Conservation (phyloP, 30 jellyfish, hydroid and myxozoan genomes). For the Cassiopea andromeda region DNA sequence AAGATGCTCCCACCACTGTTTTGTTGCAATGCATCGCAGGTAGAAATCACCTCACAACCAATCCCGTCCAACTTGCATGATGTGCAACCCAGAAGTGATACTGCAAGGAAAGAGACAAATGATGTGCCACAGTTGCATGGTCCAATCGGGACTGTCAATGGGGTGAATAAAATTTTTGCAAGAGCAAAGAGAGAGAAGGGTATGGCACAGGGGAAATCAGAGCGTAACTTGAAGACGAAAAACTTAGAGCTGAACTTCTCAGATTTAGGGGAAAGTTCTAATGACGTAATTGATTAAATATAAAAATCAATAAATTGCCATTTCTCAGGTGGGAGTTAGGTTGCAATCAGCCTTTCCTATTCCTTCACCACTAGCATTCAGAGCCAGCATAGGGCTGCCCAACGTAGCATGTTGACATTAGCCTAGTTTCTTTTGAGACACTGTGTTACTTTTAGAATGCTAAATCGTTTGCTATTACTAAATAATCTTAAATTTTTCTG, state of each 20-base stretch:
- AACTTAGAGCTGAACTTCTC: background rate
- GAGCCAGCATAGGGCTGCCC: too few relatives aligned
- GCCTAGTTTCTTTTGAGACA: too few relatives aligned
- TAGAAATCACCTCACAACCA: background rate
- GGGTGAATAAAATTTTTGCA: background rate
- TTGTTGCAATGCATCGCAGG: background rate
- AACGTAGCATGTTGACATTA: too few relatives aligned
- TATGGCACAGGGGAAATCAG: background rate
- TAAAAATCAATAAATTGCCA: too few relatives aligned
- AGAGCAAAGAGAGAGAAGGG: background rate
- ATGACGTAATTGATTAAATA: background rate
- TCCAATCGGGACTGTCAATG: background rate
- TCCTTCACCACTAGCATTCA: too few relatives aligned
- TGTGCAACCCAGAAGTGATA: background rate
- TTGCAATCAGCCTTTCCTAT: too few relatives aligned
- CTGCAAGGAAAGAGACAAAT: background rate
- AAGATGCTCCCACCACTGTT: conserved; percentile 16
- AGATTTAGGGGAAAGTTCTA: background rate
- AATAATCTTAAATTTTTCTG: too few relatives aligned
- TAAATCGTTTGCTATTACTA: too few relatives aligned
- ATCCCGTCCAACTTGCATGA: background rate
- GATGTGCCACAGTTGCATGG: background rate
- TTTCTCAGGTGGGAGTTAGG: too few relatives aligned
- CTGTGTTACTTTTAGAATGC: too few relatives aligned
- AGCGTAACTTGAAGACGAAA: background rate